Evolutionary conservation across 2,113 vertebrate genomes (phyloP), one percentile per base, ranked within the genome.

Genomic region (Himantopus leucocephalus): DNA sequence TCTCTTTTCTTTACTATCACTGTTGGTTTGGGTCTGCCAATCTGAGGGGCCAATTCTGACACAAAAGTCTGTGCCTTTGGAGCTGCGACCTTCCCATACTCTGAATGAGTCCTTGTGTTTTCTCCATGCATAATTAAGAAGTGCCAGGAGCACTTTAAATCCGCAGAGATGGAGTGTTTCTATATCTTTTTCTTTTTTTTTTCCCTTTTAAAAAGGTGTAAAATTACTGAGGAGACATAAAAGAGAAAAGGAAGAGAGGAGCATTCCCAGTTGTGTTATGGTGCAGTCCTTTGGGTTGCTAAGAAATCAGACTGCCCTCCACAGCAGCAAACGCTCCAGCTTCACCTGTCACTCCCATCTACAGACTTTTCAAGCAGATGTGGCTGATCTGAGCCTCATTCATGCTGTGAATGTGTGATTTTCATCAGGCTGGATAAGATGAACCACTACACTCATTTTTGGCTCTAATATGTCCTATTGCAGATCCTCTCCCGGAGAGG

Each of bases 1-100:
- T 68, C n/a, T 27, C 21, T 53, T 50, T 41, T 68, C 23, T 43
- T 55, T n/a, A 11, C 37, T 53, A 1, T 16, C 1, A 0, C 14
- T 58, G 6, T 26, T 43, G 4, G 1, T 64, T 70, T 80, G 24
- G 20, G 12, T 7, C 9, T 73, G 34, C 58, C 80, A 47, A 50
- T 82, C 12, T 71, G 22, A 63, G 8, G 7, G 37, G 26, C 23
- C 45, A 72, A 5, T 62, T 73, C 32, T 52, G 39, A 45, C 2
- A 1, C 22, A 79, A 47, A 76, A 17, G 16, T 60, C 13, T 39
- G 12, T 39, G 72, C 18, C 15, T 80, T 83, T 72, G 29, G 22
- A 94, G 22, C 29, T 18, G 9, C 1, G 1, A 29, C 18, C 11
- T 71, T 75, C 18, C 58, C 48, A n/a, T 32, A 32, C 6, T n/a